Conservation (phyloP, 2,797 vertebrate genomes). For the Craterocephalus amniculus region DNA sequence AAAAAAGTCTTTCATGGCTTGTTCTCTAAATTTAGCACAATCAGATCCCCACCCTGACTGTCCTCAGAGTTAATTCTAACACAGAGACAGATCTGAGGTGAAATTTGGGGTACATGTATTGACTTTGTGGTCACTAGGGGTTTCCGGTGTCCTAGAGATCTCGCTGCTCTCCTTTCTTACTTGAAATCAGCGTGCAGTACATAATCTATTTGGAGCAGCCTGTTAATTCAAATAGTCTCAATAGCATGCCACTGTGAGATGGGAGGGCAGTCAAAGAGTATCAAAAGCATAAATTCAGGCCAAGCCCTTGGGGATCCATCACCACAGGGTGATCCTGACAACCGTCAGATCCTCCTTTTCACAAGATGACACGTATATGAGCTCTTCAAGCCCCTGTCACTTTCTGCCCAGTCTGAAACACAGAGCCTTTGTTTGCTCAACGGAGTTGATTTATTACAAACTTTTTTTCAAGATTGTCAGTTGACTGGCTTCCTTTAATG, state of each 20-base stretch:
- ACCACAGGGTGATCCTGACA: slow-evolving; percentile 76
- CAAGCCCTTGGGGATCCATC: slow-evolving; percentile 74
- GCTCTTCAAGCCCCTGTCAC: slow-evolving; percentile 71
- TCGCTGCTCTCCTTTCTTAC: slow-evolving; percentile 49
- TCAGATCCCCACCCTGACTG: slow-evolving; percentile 45
- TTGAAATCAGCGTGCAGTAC: slow-evolving; percentile 45
- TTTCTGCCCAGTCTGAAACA: slow-evolving; percentile 71
- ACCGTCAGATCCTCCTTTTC: slow-evolving; percentile 81
- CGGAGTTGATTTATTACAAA: slow-evolving; percentile 76
- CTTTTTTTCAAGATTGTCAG: slow-evolving; percentile 67
- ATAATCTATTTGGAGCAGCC: slow-evolving; percentile 64
- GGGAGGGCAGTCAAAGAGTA: slow-evolving; percentile 76
- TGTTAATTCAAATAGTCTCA: slow-evolving; percentile 70
- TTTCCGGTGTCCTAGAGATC: slow-evolving; percentile 75
- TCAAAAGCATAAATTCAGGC: slow-evolving; percentile 77
- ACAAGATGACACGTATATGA: slow-evolving; percentile 79
- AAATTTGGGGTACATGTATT: slow-evolving; percentile 62
- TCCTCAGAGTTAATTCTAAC: slow-evolving; percentile 41
- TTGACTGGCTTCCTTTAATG: slow-evolving; percentile 67
- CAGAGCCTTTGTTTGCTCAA: slow-evolving; percentile 71
- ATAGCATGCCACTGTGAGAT: slow-evolving; percentile 70
- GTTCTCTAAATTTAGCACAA: slow-evolving; percentile 33
- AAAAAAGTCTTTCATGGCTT: too few relatives aligned
- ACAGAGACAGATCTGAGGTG: slow-evolving; percentile 67
- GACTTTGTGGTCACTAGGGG: slow-evolving; percentile 49